Evolutionary conservation across 2,113 vertebrate species (phyloP), one percentile per base, ranked within the genome.

Genomic region (Loxodonta africana): DNA sequence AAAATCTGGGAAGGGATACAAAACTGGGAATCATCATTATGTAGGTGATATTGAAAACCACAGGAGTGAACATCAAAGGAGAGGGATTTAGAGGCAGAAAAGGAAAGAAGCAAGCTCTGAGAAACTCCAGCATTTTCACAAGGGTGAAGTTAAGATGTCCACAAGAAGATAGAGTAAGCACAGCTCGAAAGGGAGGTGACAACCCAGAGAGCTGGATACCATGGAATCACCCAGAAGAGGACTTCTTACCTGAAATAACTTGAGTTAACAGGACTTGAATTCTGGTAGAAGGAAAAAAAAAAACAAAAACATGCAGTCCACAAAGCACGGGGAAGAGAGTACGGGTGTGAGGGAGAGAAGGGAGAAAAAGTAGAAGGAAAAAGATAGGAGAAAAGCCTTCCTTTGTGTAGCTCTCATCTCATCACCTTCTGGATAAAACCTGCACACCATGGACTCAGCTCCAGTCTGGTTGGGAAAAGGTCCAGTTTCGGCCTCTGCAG

Each of bases 131-230:
- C 63, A 3, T 48, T 53, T 67, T 20, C 30, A 9, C 8, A 26
- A 76, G 1, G 6, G 23, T 44, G 26, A 77, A 77, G 41, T 7
- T 48, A 67, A 71, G 30, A 53, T 44, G 18, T 46, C 11, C 60
- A 37, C 11, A 14, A 1, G 25, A 12, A 20, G 37, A 25, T 8
- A 65, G 44, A 73, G 14, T 41, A n/a, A n/a, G 20, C 26, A 23
- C 6, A 44, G 11, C 2, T 10, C 37, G 46, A 63, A 33, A 71
- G 53, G 18, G 28, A 28, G 15, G 28, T 46, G 28, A 7, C 37
- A 10, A 2, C 12, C 37, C 20, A 18, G 28, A 74, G 41, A 26
- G 0, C 21, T 18, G 1, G 1, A 0, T 28, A n/a, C 11, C 8
- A 0, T 8, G 41, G 69, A 14, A 0, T 57, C 23, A 5, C 77